Evolutionary conservation across 2,113 vertebrate genomes (phyloP), one percentile per base, ranked within the genome.

Genomic region (Triplophysa siluroides): DNA sequence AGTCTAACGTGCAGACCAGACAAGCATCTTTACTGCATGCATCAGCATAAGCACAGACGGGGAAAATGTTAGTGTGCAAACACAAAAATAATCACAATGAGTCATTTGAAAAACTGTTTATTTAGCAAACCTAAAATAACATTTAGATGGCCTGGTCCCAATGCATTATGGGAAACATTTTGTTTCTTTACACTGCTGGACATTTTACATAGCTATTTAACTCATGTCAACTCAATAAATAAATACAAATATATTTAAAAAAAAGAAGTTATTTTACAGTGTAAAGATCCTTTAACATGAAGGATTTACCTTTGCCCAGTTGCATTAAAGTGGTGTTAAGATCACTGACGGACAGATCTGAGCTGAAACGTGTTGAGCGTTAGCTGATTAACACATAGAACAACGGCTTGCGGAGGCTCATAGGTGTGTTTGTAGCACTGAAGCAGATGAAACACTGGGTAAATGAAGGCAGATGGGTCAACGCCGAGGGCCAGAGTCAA

Each of bases 401-500:
- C 38, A 4, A 33, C 13, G 81, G 45, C 12, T 56, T 47, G 68
- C 13, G 50, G 33, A 71, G 56, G 26, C 50, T 70, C 45, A 19
- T 13, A 45, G 33, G 50, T 65, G 64, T 54, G 69, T 24, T 70
- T 19, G 63, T 23, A 26, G 66, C 54, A 41, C 8, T 45, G 58
- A 62, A 78, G 79, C 23, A 69, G 68, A 72, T 68, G 54, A 21
- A 38, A 64, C 60, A 56, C 64, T 45, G 52, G 66, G 76, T 78
- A 18, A 66, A 67, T 14, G 4, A 8, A 47, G 65, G 67, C 24
- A 33, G 16, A 50, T 33, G 41, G 76, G 87, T 93, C 86, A 95
- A 0, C 85, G 87, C 87, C 92, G 94, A 80, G 79, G 79, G 84
- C 86, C 86, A 65, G 93, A 91, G 87, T 95, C 93, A 77, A 96